A percentile compares a stretch with the other conserved stretches of the same genome.
These are phyloP conservation scores for Fratercula arctica DNA, from an alignment of 2,797 vertebrate species.

Conservation along the genomic window DNA sequence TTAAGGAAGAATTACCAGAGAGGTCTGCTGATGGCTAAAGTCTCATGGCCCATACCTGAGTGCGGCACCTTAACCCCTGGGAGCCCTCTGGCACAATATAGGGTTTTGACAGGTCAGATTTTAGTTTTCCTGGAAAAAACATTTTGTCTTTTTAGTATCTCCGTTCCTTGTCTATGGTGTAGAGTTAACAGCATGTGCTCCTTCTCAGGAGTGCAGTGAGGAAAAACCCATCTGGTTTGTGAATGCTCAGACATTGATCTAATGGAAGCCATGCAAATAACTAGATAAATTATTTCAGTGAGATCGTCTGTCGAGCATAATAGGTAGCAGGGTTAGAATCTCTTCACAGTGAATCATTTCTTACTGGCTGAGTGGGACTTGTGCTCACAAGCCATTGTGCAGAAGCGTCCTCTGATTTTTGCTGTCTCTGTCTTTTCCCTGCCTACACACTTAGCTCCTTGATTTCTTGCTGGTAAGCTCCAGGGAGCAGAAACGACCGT, in stretches of 20 bases:
- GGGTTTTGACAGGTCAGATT: neutral
- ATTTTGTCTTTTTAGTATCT: neutral
- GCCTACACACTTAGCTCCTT: neutral
- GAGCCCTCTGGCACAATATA: neutral
- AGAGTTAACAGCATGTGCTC: neutral
- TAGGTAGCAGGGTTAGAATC: conserved; percentile 40
- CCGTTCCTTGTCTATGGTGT: neutral
- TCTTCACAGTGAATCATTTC: conserved; percentile 17
- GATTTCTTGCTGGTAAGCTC: neutral
- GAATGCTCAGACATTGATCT: conserved; percentile 11
- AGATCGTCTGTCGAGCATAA: neutral
- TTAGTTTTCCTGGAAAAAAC: neutral
- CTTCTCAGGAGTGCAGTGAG: neutral
- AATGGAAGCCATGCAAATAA: conserved; percentile 46
- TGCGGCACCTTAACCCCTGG: neutral
- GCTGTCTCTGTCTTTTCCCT: conserved; percentile 10
- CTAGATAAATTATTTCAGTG: conserved; percentile 17
- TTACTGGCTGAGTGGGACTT: conserved; percentile 5
- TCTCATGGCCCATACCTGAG: neutral
- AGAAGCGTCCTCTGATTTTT: neutral
- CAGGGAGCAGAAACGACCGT: neutral
- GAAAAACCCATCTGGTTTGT: conserved; percentile 30
- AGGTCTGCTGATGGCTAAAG: neutral
- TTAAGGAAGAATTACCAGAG: neutral
- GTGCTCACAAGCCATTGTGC: neutral